Percentiles rank a stretch among this genome's conserved stretches.
Conservation (phyloP, 2,797 vertebrate species). For the Macropus fuliginosus region DNA sequence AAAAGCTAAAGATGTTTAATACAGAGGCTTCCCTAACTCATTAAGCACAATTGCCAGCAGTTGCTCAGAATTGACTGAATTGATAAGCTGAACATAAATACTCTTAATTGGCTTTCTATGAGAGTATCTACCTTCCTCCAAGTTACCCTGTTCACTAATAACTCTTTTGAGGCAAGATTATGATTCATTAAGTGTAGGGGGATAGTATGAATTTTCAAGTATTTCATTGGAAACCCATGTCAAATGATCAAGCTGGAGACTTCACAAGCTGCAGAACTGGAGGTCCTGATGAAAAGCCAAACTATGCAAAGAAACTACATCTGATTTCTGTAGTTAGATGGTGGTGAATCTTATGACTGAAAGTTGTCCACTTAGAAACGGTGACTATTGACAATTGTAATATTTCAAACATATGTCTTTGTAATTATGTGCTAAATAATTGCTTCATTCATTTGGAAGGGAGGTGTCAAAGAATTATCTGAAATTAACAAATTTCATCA, state of each 20-base stretch:
- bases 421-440: background rate
- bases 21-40: background rate
- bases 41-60: background rate
- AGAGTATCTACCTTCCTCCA: background rate
- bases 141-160: background rate
- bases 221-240: background rate
- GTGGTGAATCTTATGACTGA: background rate
- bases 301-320: background rate
- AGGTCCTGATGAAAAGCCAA: background rate
- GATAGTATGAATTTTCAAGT: background rate
- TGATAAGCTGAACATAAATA: background rate
- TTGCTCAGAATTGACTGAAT: background rate
- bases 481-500: background rate
- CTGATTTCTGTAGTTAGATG: background rate
- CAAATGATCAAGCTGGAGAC: background rate
- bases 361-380: background rate
- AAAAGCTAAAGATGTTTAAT: background rate
- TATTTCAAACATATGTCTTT: background rate
- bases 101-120: background rate
- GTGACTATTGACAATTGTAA: background rate
- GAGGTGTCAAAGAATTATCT: background rate
- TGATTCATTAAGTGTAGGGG: background rate
- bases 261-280: background rate
- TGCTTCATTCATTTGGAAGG: background rate
- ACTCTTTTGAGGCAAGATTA: background rate